Conservation (phyloP, 2,797 vertebrate genomes). For the Lemur catta region DNA sequence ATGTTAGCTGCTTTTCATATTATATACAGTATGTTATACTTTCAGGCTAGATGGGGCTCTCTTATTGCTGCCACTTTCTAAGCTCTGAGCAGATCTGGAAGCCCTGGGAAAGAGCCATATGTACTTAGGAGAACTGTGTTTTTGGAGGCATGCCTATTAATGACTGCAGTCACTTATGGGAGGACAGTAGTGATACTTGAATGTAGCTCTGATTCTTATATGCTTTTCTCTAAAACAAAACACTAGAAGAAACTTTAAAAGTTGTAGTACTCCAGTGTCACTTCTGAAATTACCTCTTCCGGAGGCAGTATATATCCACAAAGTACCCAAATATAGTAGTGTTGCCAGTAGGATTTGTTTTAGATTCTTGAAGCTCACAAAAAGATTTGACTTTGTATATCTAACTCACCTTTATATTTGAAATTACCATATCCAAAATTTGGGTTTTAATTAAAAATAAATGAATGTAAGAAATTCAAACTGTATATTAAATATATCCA, state of each 20-base stretch:
- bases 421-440: background rate
- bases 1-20: background rate
- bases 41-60: background rate
- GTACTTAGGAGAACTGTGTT: background rate
- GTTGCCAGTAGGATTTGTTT: background rate
- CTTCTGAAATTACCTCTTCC: conserved; percentile 38
- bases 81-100: background rate
- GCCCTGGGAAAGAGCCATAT: background rate
- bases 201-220: background rate
- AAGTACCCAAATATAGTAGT: background rate
- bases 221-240: background rate
- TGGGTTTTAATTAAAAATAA: background rate
- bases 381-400: background rate
- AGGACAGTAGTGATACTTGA: background rate
- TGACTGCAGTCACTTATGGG: background rate
- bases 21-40: background rate
- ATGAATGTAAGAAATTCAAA: background rate
- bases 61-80: background rate
- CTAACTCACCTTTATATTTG: background rate
- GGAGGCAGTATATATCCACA: background rate
- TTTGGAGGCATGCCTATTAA: background rate
- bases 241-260: background rate
- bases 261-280: background rate
- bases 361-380: background rate
- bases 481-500: background rate